Conservation (phyloP, 2,888 invertebrate genomes). For the Noctua janthina region DNA sequence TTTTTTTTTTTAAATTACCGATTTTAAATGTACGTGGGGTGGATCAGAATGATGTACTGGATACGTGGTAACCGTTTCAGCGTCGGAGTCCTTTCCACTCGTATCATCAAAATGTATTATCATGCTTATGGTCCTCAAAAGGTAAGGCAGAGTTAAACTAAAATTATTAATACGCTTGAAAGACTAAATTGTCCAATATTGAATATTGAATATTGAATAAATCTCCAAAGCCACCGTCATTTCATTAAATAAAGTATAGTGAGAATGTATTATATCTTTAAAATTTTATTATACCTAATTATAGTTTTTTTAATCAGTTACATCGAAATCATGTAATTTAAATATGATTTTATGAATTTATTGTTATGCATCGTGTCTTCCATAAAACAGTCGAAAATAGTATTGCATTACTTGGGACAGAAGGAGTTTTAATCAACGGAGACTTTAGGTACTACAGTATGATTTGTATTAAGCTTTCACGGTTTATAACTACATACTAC, state of each 20-base stretch:
- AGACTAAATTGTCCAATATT: neutral
- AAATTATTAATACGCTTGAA: neutral
- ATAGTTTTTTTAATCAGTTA: constrained; percentile 10
- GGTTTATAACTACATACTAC: too few relatives aligned
- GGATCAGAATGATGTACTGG: too few relatives aligned
- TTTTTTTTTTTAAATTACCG: too few relatives aligned
- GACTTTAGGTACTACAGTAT: too few relatives aligned
- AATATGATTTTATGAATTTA: constrained; percentile 35
- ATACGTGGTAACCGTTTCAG: too few relatives aligned
- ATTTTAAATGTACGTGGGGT: too few relatives aligned
- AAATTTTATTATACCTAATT: constrained; percentile 8
- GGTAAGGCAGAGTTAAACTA: neutral
- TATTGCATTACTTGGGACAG: neutral
- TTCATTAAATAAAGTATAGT: constrained; percentile 27
- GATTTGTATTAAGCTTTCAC: too few relatives aligned
- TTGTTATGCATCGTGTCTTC: constrained; percentile 24
- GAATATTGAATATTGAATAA: neutral
- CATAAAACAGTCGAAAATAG: neutral
- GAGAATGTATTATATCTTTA: constrained; percentile 64
- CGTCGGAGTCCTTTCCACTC: too few relatives aligned
- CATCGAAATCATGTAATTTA: constrained; percentile 21
- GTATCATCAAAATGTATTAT: too few relatives aligned
- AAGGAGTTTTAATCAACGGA: neutral
- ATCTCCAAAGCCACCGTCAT: constrained; percentile 24
- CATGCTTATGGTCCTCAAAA: too few relatives aligned